phyloP scores from a whole-genome alignment of 2,113 vertebrate species.

The Scytalopus superciliaris region DNA sequence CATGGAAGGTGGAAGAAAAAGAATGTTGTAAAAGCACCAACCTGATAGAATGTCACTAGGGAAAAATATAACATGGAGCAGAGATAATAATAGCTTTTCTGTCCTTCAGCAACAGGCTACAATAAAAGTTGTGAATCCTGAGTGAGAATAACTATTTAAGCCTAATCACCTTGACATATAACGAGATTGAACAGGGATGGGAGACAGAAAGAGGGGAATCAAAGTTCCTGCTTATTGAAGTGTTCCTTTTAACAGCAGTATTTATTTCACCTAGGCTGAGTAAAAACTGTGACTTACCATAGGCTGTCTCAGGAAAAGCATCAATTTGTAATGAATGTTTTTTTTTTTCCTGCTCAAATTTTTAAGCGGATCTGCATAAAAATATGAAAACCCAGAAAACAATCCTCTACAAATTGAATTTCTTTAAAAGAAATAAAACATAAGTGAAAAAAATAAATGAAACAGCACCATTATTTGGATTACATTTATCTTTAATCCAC shows the following conservation, averaged over 20 bases:
- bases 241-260: neutral
- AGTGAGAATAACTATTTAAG: slow-evolving; percentile 1
- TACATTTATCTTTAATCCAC: slow-evolving; percentile 68
- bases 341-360: neutral
- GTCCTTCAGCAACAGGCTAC: slow-evolving; percentile 32
- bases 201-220: neutral
- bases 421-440: slow-evolving; percentile 51
- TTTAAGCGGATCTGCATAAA: slow-evolving; percentile 34
- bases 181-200: neutral
- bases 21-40: neutral
- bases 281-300: neutral
- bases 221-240: slow-evolving; percentile 17
- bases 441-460: slow-evolving; percentile 37
- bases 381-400: slow-evolving; percentile 12
- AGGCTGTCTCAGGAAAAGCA: slow-evolving; percentile 7
- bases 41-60: slow-evolving; percentile 35
- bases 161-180: slow-evolving; percentile 22
- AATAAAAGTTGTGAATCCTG: slow-evolving; percentile 22
- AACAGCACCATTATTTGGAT: slow-evolving; percentile 43
- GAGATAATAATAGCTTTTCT: slow-evolving; percentile 38
- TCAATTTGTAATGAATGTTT: neutral
- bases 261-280: slow-evolving; percentile 22
- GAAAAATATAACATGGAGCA: neutral
- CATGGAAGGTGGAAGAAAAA: slow-evolving; percentile 7
- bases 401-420: slow-evolving; percentile 54